These are phyloP conservation scores for Ptychobarbus kaznakovi DNA, from an alignment of 2,797 vertebrate species.

Conservation along the genomic window DNA sequence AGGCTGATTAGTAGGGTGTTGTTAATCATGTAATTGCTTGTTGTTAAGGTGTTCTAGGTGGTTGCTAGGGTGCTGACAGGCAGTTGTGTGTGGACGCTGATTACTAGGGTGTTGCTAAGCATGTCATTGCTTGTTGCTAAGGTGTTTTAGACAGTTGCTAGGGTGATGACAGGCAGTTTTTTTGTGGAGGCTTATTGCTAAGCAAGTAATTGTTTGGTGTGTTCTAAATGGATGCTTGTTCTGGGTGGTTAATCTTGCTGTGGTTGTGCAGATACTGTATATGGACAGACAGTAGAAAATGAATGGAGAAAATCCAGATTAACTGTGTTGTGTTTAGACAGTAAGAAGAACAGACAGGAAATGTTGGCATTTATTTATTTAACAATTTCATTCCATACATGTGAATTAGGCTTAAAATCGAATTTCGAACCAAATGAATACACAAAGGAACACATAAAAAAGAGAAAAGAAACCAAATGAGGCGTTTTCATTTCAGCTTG, in stretches of 20 bases:
- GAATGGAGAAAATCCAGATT: neutral
- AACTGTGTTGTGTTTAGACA: neutral
- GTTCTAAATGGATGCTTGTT: neutral
- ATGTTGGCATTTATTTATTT: constrained; percentile 78
- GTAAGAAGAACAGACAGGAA: neutral
- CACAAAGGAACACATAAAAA: constrained; percentile 55
- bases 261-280: neutral
- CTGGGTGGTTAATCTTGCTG: neutral
- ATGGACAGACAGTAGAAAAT: neutral
- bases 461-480: constrained; percentile 65
- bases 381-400: constrained; percentile 78
- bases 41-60: neutral
- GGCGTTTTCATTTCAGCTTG: constrained; percentile 64
- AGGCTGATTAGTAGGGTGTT: neutral
- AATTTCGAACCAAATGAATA: constrained; percentile 63
- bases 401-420: constrained; percentile 74
- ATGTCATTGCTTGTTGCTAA: neutral
- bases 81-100: neutral
- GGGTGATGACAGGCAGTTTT: neutral
- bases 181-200: neutral
- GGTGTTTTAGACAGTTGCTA: neutral
- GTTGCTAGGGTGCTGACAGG: neutral
- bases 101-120: neutral
- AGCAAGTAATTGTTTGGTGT: neutral
- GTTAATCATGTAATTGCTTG: neutral